These are phyloP conservation scores for Achlya flavicornis DNA, from an alignment of 2,888 invertebrate genomes.

Conservation along the genomic window DNA sequence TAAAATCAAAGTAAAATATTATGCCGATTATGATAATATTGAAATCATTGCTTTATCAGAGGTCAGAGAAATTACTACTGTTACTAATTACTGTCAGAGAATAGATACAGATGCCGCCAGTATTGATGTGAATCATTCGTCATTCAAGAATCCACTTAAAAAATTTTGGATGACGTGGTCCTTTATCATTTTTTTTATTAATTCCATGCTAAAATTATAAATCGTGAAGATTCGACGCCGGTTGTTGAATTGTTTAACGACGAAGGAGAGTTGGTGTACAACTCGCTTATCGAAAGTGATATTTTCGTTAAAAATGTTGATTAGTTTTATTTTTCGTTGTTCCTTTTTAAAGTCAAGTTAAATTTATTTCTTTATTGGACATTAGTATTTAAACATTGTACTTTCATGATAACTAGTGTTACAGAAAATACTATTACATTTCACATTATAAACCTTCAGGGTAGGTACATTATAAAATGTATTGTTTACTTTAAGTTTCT, in stretches of 20 bases:
- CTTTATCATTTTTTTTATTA: too few relatives aligned
- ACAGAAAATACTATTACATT: not conserved
- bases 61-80: constrained; percentile 77
- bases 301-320: constrained; percentile 29
- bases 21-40: constrained; percentile 90
- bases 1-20: constrained; percentile 85
- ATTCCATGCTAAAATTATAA: constrained; percentile 59
- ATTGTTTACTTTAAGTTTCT: not conserved
- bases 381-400: too few relatives aligned
- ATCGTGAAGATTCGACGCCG: constrained; percentile 40
- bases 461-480: not conserved
- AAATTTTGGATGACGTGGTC: constrained; percentile 62
- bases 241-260: constrained; percentile 62
- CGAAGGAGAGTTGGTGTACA: constrained; percentile 53
- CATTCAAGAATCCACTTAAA: constrained; percentile 50
- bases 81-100: too few relatives aligned
- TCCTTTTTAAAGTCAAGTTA: not conserved
- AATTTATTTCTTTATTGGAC: too few relatives aligned
- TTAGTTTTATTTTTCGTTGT: constrained; percentile 9
- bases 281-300: constrained; percentile 55
- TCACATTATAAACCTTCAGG: not conserved
- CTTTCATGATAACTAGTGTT: constrained; percentile 14
- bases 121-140: constrained; percentile 64
- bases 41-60: constrained; percentile 76
- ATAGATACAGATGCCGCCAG: constrained; percentile 79